Conservation (phyloP, 2,797 vertebrate genomes). For the Nothura maculosa region DNA sequence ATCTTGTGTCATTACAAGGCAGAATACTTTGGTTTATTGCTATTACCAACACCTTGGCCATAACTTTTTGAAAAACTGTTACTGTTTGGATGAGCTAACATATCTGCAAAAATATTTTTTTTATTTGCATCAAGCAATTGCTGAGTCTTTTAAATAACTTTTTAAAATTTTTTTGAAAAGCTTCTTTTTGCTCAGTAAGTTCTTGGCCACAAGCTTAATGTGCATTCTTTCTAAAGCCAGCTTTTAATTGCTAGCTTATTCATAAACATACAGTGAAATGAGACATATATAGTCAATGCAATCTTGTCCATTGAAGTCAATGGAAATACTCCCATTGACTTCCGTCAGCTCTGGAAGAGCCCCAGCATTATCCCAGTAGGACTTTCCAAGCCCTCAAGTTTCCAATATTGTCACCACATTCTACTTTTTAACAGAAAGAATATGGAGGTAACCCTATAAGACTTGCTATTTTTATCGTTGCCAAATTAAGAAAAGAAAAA, state of each 20-base stretch:
- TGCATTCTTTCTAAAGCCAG: neutral
- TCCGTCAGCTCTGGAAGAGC: neutral
- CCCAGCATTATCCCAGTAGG: neutral
- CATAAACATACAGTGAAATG: neutral
- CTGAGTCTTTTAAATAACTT: neutral
- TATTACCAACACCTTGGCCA: neutral
- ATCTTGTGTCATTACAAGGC: neutral
- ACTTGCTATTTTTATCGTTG: neutral
- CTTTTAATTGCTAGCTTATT: neutral
- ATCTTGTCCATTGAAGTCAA: neutral
- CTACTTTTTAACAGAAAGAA: neutral
- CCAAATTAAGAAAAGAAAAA: constrained; percentile 13
- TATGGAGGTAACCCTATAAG: neutral
- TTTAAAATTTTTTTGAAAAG: neutral
- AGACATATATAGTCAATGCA: neutral
- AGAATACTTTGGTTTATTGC: neutral
- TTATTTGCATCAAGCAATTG: neutral
- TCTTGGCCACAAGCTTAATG: neutral
- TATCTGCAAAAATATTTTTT: neutral
- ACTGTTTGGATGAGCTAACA: neutral
- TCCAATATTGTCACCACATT: neutral
- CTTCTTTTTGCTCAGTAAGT: neutral
- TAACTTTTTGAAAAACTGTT: neutral
- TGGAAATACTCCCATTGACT: neutral
- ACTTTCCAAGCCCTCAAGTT: neutral